Conservation (phyloP, 2,888 invertebrate species). For the Macrosiphum euphorbiae region DNA sequence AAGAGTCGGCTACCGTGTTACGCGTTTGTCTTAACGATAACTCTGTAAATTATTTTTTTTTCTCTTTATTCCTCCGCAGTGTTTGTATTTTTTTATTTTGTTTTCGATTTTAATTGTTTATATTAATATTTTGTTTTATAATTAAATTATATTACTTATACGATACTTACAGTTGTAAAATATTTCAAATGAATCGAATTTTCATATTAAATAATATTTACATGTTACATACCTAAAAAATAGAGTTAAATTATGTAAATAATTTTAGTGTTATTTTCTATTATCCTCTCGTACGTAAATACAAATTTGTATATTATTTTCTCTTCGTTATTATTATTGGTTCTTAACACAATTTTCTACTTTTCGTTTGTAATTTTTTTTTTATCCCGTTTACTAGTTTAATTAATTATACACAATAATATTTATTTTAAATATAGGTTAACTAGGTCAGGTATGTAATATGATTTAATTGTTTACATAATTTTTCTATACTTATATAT, state of each 20-base stretch:
- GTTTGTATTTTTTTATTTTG: background rate
- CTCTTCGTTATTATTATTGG: background rate
- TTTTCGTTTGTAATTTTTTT: background rate
- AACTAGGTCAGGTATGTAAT: background rate
- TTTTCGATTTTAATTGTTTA: background rate
- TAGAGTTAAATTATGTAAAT: background rate
- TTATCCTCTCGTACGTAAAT: background rate
- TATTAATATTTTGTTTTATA: background rate
- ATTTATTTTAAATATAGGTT: background rate
- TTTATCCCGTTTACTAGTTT: background rate
- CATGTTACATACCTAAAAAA: background rate
- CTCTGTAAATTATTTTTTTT: background rate
- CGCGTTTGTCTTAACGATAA: slow-evolving; percentile 58
- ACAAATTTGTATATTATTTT: background rate
- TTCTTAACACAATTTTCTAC: background rate
- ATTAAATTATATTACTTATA: background rate
- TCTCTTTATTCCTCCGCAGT: background rate
- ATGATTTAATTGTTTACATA: background rate
- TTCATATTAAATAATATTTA: background rate
- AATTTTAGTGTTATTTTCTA: background rate
- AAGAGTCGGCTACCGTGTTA: slow-evolving; percentile 53
- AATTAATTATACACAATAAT: background rate
- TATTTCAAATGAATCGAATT: background rate
- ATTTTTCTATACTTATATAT: background rate
- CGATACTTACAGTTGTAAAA: background rate